Conservation (phyloP, 2,113 vertebrate species). For the Carlito syrichta region DNA sequence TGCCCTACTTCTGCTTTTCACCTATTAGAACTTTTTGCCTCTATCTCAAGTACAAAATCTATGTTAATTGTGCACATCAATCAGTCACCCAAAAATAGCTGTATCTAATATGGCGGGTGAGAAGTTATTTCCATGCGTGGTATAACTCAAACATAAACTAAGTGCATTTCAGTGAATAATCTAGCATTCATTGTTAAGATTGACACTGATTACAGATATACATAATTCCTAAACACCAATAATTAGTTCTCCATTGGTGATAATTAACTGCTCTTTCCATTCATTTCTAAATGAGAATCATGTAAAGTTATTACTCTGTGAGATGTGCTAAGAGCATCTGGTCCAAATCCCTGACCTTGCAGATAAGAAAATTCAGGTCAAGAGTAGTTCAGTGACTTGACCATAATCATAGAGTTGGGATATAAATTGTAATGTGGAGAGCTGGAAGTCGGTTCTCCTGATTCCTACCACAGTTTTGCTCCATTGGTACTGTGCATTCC, state of each 20-base stretch:
- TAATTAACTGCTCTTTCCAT: background rate
- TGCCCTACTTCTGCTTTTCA: slow-evolving; percentile 28
- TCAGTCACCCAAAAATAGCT: slow-evolving; percentile 44
- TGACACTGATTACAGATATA: background rate
- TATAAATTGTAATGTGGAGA: background rate
- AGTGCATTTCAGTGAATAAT: slow-evolving; percentile 22
- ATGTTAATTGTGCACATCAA: slow-evolving; percentile 34
- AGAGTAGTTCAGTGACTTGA: background rate
- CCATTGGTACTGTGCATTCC: background rate
- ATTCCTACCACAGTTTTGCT: background rate
- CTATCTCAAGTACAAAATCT: slow-evolving; percentile 4
- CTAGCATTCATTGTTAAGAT: slow-evolving; percentile 32
- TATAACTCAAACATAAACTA: background rate
- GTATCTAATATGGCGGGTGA: background rate
- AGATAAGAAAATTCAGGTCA: slow-evolving; percentile 1
- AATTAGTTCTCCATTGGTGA: slow-evolving; percentile 6
- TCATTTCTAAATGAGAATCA: slow-evolving; percentile 13
- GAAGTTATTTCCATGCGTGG: slow-evolving; percentile 9
- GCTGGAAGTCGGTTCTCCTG: background rate
- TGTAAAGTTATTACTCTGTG: slow-evolving; percentile 5
- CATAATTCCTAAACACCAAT: background rate
- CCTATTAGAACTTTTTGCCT: background rate
- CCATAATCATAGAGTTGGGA: background rate
- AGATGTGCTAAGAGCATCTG: slow-evolving; percentile 4
- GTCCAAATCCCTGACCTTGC: background rate